A percentile compares a stretch with the other conserved stretches of the same genome.
phyloP scores from a whole-genome alignment of 1,140 invertebrate genomes.

The Helicoverpa armigera region DNA sequence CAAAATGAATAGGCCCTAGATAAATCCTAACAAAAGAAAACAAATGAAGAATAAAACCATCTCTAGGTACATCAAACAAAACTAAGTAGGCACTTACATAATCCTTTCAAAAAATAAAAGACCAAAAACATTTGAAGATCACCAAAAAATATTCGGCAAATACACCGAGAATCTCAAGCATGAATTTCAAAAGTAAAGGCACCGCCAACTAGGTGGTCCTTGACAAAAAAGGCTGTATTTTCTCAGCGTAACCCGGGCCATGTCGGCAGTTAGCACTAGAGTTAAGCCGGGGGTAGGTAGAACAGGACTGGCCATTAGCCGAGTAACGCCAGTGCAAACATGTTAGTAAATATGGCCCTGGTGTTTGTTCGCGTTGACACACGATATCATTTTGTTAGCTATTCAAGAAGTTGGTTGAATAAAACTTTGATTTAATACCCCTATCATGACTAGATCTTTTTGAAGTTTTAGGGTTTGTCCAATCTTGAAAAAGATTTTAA shows the following conservation, averaged over 20 bases:
- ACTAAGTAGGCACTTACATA: background rate
- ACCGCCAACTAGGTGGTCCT: conserved; percentile 40
- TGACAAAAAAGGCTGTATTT: conserved; percentile 49
- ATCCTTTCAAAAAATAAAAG: conserved; percentile 15
- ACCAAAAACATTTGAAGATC: background rate
- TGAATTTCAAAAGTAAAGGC: conserved; percentile 6
- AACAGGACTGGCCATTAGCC: conserved; percentile 68
- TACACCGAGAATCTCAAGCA: conserved; percentile 10
- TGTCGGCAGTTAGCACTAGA: conserved; percentile 41
- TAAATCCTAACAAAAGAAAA: background rate
- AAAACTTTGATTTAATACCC: too few relatives aligned
- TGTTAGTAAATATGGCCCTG: conserved; percentile 62
- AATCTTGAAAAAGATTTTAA: too few relatives aligned
- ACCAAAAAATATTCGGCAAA: conserved; percentile 32
- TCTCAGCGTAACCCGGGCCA: conserved; percentile 61
- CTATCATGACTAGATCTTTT: too few relatives aligned
- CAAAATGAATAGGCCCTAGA: too few relatives aligned
- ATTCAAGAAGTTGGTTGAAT: too few relatives aligned
- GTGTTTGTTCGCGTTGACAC: conserved; percentile 16
- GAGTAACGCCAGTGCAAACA: conserved; percentile 80
- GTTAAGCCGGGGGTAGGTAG: conserved; percentile 36
- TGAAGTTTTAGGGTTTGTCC: too few relatives aligned
- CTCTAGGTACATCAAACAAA: background rate
- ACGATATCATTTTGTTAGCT: background rate
- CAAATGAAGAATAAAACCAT: background rate